Conservation (phyloP, 2,113 vertebrate genomes). For the Ptilonorhynchus violaceus region DNA sequence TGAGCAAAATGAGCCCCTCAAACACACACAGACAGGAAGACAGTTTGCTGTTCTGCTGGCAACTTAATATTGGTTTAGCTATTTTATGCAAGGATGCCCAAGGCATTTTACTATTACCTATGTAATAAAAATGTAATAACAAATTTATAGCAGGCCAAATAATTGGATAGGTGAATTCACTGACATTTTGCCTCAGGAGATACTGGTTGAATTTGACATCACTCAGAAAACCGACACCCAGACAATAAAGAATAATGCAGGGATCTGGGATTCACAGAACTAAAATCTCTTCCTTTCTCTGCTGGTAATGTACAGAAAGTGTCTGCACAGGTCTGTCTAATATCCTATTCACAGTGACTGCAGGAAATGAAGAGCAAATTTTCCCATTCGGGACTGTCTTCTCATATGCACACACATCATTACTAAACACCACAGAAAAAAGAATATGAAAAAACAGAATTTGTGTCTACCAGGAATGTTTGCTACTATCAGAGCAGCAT, state of each 20-base stretch:
- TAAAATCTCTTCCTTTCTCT: not conserved
- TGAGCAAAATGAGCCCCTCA: not conserved
- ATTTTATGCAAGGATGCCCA: not conserved
- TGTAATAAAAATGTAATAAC: not conserved
- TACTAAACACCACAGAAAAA: not conserved
- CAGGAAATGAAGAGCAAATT: not conserved
- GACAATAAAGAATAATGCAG: not conserved
- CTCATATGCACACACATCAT: not conserved
- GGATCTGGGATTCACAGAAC: not conserved
- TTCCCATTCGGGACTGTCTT: not conserved
- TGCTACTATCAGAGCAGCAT: not conserved
- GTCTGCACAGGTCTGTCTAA: not conserved
- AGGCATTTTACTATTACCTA: not conserved
- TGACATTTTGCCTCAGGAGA: slow-evolving; percentile 11
- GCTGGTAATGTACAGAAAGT: not conserved
- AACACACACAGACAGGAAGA: not conserved
- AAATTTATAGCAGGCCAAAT: not conserved
- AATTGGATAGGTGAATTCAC: not conserved
- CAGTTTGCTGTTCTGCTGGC: not conserved
- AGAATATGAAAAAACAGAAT: not conserved
- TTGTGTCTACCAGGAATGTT: not conserved
- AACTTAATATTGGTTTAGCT: not conserved
- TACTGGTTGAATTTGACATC: not conserved
- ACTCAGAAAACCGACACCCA: not conserved
- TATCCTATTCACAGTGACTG: not conserved